phyloP scores from a whole-genome alignment of 2,888 invertebrate genomes.

The Machimus rusticus region DNA sequence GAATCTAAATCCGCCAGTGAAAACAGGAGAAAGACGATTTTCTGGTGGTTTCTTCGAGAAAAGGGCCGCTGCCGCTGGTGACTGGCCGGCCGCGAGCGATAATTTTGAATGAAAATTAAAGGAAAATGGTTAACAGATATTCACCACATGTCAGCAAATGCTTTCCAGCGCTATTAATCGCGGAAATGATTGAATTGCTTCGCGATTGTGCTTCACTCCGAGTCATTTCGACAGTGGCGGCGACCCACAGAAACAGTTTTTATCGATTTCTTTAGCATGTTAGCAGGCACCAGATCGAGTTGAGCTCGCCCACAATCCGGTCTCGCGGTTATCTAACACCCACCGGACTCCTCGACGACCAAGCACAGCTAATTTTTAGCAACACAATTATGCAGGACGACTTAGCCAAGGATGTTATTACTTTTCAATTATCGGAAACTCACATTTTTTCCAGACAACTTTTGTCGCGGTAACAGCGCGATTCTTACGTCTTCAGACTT shows the following conservation, averaged over 20 bases:
- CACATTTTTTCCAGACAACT: conserved; percentile 64
- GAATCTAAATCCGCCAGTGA: not conserved
- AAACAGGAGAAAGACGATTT: not conserved
- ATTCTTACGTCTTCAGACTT: conserved; percentile 57
- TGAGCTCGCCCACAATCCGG: not conserved
- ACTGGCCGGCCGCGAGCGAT: not conserved
- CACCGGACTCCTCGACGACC: conserved; percentile 42
- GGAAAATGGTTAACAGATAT: conserved; percentile 2
- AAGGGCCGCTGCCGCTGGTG: not conserved
- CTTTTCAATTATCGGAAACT: conserved; percentile 51
- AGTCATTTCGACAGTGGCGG: conserved; percentile 24
- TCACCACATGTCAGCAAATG: conserved; percentile 3
- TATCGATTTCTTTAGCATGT: conserved; percentile 7
- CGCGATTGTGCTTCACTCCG: conserved; percentile 8
- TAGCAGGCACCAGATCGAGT: not conserved
- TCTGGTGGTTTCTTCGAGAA: not conserved
- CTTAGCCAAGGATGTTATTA: not conserved
- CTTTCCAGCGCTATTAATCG: not conserved
- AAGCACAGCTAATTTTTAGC: not conserved
- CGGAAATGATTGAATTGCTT: not conserved
- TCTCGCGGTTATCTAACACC: not conserved
- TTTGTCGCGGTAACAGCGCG: conserved; percentile 64
- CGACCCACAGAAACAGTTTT: conserved; percentile 32
- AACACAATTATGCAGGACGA: not conserved
- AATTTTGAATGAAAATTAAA: not conserved